Base-by-base conservation (phyloP, 2,888 invertebrate genomes). In the Panopea generosa region DNA sequence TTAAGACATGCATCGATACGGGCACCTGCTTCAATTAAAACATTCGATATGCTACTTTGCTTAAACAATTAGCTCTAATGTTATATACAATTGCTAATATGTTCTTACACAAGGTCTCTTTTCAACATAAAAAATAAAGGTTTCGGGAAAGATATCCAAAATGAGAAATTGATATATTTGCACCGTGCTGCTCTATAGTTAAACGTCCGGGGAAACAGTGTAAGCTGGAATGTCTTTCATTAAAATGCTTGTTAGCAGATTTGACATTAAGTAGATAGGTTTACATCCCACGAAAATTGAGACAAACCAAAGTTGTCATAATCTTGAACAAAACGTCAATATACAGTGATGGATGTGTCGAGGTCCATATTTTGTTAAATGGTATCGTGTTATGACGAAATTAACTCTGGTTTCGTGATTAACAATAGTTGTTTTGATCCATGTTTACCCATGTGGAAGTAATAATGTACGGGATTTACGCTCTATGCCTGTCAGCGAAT, bases 361-460 rank as follows among this genome's bases (percentile, higher is more conserved):
- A 62, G 56, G 72, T 47, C 55, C 33, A 24, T n/a, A 38, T 45
- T 18, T 45, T 45, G 4, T 33, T 62, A 47, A 55, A 61, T 43
- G 49, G 47, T 66, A 55, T 66, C 72, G 72, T 73, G 72, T 67
- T 66, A 20, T 45, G 49, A 18, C 45, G 27, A 61, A 66, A 61
- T 73, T 61, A 73, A 29, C 55, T 50, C 33, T 45, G 18, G 20
- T 62, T 67, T 43, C 50, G 40, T 52, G 45, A 49, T 61, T 56
- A 76, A 76, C 76, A 76, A 76, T 52, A 63, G 53, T 38, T 67
- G 70, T 66, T 71, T 71, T 76, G 76, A 76, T 76, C 76, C 26
- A 24, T 60, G 50, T n/a, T 43, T 38, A 67, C 45, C 40, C 59
- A 62, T 50, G 62, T 40, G 52, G 50, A 61, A 57, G 47, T 45